Evolutionary conservation across 2,113 vertebrate species (phyloP).

Genomic region (Ophiodon elongatus): DNA sequence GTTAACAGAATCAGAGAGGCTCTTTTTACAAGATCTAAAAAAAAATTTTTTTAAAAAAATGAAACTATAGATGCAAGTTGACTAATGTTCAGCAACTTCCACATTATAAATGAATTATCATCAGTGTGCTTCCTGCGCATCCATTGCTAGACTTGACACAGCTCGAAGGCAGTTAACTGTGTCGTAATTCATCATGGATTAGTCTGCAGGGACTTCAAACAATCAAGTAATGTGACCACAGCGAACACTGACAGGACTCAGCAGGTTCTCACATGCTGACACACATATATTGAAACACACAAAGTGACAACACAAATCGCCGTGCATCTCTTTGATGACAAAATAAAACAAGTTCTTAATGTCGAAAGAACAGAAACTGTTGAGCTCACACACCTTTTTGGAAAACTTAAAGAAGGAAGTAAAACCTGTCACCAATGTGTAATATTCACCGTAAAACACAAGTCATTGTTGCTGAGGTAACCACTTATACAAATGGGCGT

Average conservation of each 20-base stretch:
- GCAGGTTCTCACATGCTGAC: constrained; percentile 39
- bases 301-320: constrained; percentile 24
- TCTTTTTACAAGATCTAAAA: neutral
- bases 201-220: neutral
- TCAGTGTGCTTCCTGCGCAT: neutral
- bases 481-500: neutral
- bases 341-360: constrained; percentile 3
- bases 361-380: constrained; percentile 7
- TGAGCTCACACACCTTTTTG: constrained; percentile 39
- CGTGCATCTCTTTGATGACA: constrained; percentile 1
- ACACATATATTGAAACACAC: constrained; percentile 49
- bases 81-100: neutral
- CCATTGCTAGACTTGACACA: neutral
- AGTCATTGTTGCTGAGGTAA: constrained; percentile 15
- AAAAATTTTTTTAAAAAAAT: too few species aligned
- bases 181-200: constrained; percentile 35
- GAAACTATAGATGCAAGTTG: neutral
- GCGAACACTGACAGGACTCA: neutral
- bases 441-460: neutral
- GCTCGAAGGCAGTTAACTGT: constrained; percentile 1
- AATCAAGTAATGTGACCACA: constrained; percentile 35
- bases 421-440: neutral
- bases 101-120: neutral
- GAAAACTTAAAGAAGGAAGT: constrained; percentile 18
- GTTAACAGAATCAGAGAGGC: neutral